Evolutionary conservation across 1,140 invertebrate genomes (phyloP).

Genomic region (Drosophila sturtevanti): DNA sequence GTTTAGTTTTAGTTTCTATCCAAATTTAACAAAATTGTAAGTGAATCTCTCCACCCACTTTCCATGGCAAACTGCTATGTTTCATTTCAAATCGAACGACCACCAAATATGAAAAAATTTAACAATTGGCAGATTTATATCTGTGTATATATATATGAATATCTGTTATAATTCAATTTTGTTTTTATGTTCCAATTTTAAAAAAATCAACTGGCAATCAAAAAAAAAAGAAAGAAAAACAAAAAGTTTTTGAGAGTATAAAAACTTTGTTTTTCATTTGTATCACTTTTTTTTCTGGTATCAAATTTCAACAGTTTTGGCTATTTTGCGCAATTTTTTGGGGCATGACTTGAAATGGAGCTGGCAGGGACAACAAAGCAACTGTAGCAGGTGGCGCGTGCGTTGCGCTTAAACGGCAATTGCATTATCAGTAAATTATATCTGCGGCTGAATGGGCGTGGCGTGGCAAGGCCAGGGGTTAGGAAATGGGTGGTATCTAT

Average conservation of each 20-base stretch:
- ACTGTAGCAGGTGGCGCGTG: constrained; percentile 45
- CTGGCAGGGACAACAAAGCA: not conserved
- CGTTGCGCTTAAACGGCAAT: constrained; percentile 53
- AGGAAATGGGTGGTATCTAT: not conserved
- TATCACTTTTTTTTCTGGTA: constrained; percentile 2
- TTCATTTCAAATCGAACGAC: too few species aligned
- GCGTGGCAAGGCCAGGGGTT: not conserved
- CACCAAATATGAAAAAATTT: not conserved
- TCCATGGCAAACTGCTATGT: too few species aligned
- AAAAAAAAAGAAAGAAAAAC: not conserved
- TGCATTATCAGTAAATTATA: constrained; percentile 76
- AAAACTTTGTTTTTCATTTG: constrained; percentile 18
- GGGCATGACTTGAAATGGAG: not conserved
- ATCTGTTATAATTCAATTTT: not conserved
- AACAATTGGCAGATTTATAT: not conserved
- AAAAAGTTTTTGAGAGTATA: constrained; percentile 28
- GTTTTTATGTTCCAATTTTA: not conserved
- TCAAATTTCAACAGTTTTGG: constrained; percentile 45
- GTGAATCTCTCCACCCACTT: too few species aligned
- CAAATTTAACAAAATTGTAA: too few species aligned
- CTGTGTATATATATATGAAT: not conserved
- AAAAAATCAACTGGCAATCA: not conserved
- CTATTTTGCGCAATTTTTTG: constrained; percentile 2
- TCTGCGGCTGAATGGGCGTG: constrained; percentile 51
- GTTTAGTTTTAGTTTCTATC: too few species aligned